Conservation (phyloP, 2,888 invertebrate species). For the Diplolepis rosae region DNA sequence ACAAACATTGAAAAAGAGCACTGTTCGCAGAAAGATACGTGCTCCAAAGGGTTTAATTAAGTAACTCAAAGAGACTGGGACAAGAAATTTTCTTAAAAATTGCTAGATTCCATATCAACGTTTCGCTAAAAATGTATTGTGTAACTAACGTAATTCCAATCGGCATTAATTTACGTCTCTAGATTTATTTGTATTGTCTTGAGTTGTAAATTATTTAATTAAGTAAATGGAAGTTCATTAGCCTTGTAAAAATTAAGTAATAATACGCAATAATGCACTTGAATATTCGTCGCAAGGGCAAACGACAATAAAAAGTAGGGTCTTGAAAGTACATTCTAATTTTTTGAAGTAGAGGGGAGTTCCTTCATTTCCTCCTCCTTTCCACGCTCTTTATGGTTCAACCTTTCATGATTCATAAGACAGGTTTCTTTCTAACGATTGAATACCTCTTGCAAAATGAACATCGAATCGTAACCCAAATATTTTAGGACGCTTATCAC, state of each 20-base stretch:
- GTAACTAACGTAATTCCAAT: too few relatives aligned
- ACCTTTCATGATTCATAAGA: constrained; percentile 19
- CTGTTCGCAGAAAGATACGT: too few relatives aligned
- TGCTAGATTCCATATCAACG: too few relatives aligned
- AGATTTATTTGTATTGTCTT: too few relatives aligned
- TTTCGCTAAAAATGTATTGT: too few relatives aligned
- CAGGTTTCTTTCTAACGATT: constrained; percentile 28
- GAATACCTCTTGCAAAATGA: not conserved
- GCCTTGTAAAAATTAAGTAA: constrained; percentile 18
- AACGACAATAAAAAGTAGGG: constrained; percentile 1
- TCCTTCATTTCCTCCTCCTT: constrained; percentile 18
- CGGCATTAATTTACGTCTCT: too few relatives aligned
- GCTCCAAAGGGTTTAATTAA: too few relatives aligned
- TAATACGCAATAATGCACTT: constrained; percentile 20
- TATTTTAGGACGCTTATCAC: constrained; percentile 10
- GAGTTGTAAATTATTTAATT: too few relatives aligned
- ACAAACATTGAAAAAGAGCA: too few relatives aligned
- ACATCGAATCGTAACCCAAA: not conserved
- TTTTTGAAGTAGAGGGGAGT: constrained; percentile 27
- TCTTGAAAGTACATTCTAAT: constrained; percentile 22
- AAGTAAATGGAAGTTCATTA: not conserved
- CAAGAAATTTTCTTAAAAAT: too few relatives aligned
- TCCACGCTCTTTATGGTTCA: constrained; percentile 7
- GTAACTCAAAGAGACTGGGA: too few relatives aligned
- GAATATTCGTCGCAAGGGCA: constrained; percentile 22